phyloP scores from a whole-genome alignment of 2,888 invertebrate species.

The Epistrophe eligans region DNA sequence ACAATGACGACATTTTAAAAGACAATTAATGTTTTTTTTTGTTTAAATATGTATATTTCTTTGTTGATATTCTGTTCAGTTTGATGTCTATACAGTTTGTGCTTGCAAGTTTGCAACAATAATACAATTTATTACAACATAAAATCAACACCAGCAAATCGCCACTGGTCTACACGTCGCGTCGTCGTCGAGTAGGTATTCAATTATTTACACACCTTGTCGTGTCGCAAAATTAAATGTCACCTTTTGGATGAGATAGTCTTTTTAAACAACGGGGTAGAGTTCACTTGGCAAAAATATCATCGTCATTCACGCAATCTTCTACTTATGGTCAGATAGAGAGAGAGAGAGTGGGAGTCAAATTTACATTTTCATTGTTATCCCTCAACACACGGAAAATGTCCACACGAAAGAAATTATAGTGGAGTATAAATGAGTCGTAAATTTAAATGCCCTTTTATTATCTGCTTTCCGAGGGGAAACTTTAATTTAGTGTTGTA shows the following conservation, averaged over 20 bases:
- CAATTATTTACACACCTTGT: conserved; percentile 72
- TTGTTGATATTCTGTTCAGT: not conserved
- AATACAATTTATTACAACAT: conserved; percentile 23
- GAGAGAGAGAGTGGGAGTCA: not conserved
- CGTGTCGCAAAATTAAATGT: conserved; percentile 71
- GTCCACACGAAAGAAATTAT: not conserved
- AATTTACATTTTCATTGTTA: not conserved
- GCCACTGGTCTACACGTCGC: not conserved
- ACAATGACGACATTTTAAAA: conserved; percentile 31
- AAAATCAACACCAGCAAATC: not conserved
- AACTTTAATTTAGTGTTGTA: not conserved
- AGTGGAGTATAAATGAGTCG: conserved; percentile 48
- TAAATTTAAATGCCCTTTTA: conserved; percentile 64
- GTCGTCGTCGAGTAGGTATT: too few relatives aligned
- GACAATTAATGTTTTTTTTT: conserved; percentile 28
- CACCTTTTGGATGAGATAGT: conserved; percentile 51
- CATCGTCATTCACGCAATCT: conserved; percentile 67
- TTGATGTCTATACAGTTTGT: not conserved
- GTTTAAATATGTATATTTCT: not conserved
- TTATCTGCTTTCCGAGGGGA: conserved; percentile 20
- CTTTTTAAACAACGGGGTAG: not conserved
- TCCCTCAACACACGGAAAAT: not conserved
- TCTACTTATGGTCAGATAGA: conserved; percentile 40
- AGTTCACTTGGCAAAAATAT: conserved; percentile 54
- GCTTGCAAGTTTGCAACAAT: conserved; percentile 27